These are phyloP conservation scores for Rhopalosiphum maidis DNA, from an alignment of 1,140 invertebrate species.

Conservation along the genomic window DNA sequence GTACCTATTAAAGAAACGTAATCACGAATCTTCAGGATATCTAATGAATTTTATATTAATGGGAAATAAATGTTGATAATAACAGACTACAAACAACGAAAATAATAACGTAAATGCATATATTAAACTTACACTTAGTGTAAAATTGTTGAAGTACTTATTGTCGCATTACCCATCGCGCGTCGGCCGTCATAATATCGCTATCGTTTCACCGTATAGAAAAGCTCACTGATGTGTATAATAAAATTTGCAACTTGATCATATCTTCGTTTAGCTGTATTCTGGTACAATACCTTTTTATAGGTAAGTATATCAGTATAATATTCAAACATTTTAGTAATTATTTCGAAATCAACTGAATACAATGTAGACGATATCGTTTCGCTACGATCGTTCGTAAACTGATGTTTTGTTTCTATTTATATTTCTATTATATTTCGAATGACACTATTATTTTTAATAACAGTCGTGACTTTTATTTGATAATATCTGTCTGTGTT, in stretches of 20 bases:
- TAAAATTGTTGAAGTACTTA: background rate
- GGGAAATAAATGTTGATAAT: background rate
- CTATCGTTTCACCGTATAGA: background rate
- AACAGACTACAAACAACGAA: background rate
- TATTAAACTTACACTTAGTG: background rate
- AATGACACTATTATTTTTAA: background rate
- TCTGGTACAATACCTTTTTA: background rate
- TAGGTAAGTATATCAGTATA: no score
- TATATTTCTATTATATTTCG: background rate
- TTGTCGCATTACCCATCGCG: background rate
- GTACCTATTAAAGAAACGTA: background rate
- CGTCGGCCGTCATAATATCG: background rate
- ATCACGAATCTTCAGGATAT: background rate
- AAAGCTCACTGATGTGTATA: background rate
- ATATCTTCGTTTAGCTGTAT: background rate
- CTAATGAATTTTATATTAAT: background rate
- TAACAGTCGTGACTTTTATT: background rate
- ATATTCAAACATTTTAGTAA: no score
- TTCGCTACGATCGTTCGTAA: accelerated
- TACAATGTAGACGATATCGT: background rate
- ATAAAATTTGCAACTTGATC: background rate
- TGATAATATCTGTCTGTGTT: background rate
- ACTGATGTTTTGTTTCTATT: background rate
- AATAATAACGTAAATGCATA: background rate
- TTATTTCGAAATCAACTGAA: background rate